These are phyloP conservation scores for Liopterus haemorrhoidalis DNA, from an alignment of 2,888 invertebrate genomes.

Conservation along the genomic window DNA sequence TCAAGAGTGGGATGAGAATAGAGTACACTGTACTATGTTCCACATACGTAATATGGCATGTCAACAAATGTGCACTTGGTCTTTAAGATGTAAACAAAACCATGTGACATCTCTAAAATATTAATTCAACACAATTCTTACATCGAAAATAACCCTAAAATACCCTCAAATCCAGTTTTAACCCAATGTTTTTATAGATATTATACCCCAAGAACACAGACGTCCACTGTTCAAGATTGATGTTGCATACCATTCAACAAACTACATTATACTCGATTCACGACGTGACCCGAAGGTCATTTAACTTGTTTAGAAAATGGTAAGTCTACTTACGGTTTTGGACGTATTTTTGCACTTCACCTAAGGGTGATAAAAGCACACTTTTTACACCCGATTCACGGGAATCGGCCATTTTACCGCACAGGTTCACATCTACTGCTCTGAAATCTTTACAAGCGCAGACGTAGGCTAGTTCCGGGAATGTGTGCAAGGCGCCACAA, in stretches of 20 bases:
- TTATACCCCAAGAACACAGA: constrained; percentile 15
- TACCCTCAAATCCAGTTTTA: constrained; percentile 1
- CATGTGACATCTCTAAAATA: constrained; percentile 18
- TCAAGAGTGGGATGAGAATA: constrained; percentile 8
- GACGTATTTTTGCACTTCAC: constrained; percentile 38
- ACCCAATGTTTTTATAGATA: constrained; percentile 5
- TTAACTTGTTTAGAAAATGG: constrained; percentile 3
- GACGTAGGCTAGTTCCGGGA: constrained; percentile 23
- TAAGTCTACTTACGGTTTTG: constrained; percentile 39
- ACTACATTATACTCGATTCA: not conserved
- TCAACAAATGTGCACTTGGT: constrained; percentile 24
- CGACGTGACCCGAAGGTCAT: no score
- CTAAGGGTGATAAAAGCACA: constrained; percentile 36
- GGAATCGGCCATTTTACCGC: constrained; percentile 36
- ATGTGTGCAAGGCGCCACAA: constrained; percentile 18
- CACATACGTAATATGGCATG: constrained; percentile 21
- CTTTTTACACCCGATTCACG: constrained; percentile 38
- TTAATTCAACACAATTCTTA: not conserved
- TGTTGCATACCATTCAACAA: constrained; percentile 17
- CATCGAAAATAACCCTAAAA: constrained; percentile 8
- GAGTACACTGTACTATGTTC: constrained; percentile 10
- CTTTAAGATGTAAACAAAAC: constrained; percentile 21
- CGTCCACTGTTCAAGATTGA: constrained; percentile 17
- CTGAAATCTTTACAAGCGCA: constrained; percentile 26
- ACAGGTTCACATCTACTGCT: constrained; percentile 30